phyloP scores from a whole-genome alignment of 2,888 invertebrate species.

The Prionchulus punctatus region DNA sequence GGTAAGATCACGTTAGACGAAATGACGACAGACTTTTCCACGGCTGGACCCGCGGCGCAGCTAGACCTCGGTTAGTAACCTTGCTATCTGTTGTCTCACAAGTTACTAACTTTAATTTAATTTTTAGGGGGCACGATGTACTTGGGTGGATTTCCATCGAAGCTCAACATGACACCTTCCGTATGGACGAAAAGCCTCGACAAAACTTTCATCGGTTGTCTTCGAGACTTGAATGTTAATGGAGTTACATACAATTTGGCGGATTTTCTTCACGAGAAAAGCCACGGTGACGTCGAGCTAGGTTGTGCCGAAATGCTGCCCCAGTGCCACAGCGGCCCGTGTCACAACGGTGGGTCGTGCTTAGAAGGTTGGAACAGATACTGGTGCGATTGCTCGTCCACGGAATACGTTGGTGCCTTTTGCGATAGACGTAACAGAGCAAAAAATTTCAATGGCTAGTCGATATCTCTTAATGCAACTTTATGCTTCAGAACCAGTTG shows the following conservation, averaged over 20 bases:
- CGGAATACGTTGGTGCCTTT: slow-evolving; percentile 70
- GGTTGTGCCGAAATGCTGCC: slow-evolving; percentile 55
- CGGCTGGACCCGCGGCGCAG: slow-evolving; percentile 52
- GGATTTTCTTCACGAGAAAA: slow-evolving; percentile 50
- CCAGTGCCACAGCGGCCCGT: slow-evolving; percentile 52
- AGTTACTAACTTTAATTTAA: background rate
- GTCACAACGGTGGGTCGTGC: slow-evolving; percentile 71
- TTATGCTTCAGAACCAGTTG: background rate
- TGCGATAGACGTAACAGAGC: slow-evolving; percentile 77
- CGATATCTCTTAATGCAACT: too few species aligned
- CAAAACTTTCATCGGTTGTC: slow-evolving; percentile 81
- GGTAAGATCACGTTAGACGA: slow-evolving; percentile 70
- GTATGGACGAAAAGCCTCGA: slow-evolving; percentile 76
- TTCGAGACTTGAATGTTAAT: slow-evolving; percentile 71
- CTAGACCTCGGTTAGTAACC: slow-evolving; percentile 47
- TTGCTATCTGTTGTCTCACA: background rate
- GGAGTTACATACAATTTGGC: slow-evolving; percentile 73
- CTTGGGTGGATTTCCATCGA: slow-evolving; percentile 54
- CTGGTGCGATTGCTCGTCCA: slow-evolving; percentile 76
- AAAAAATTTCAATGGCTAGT: too few species aligned
- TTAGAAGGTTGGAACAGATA: slow-evolving; percentile 87
- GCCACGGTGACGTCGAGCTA: slow-evolving; percentile 50
- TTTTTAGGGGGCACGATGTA: slow-evolving; percentile 57
- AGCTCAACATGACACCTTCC: slow-evolving; percentile 55
- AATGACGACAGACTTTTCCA: slow-evolving; percentile 69